These are phyloP conservation scores for Cataglyphis livida DNA, from an alignment of 2,888 invertebrate genomes.

Conservation along the genomic window DNA sequence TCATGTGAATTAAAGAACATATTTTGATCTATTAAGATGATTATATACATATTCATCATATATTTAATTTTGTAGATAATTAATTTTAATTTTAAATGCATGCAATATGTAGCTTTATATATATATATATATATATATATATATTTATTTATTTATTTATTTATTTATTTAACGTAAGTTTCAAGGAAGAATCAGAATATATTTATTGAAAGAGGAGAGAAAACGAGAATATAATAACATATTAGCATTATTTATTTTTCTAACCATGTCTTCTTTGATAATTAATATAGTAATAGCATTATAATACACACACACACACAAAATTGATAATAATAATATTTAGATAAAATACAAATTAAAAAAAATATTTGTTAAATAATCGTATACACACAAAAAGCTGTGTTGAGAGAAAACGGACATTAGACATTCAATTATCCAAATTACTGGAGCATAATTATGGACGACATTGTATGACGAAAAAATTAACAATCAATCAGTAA, in stretches of 20 bases:
- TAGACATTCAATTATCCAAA: slow-evolving; percentile 22
- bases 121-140: no score
- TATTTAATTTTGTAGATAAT: neutral
- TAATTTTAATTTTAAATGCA: neutral
- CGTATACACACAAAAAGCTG: neutral
- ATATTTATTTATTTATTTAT: no score
- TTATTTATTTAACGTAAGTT: neutral
- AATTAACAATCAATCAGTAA: slow-evolving; percentile 16
- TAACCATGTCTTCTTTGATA: neutral
- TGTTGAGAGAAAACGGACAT: slow-evolving; percentile 4
- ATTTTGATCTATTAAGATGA: slow-evolving; percentile 20
- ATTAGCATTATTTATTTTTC: neutral
- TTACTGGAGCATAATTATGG: slow-evolving; percentile 3
- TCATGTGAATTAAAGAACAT: neutral
- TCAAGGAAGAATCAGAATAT: neutral
- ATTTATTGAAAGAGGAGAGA: neutral
- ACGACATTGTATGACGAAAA: slow-evolving; percentile 10
- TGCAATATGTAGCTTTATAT: neutral
- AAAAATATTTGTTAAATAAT: slow-evolving; percentile 1
- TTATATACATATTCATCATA: neutral
- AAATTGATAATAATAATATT: neutral
- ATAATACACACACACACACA: neutral
- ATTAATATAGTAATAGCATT: neutral
- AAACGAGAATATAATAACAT: slow-evolving; percentile 1
- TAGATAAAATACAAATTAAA: neutral